Evolutionary conservation across 2,113 vertebrate genomes (phyloP).

Genomic region (Psilopogon haemacephalus): DNA sequence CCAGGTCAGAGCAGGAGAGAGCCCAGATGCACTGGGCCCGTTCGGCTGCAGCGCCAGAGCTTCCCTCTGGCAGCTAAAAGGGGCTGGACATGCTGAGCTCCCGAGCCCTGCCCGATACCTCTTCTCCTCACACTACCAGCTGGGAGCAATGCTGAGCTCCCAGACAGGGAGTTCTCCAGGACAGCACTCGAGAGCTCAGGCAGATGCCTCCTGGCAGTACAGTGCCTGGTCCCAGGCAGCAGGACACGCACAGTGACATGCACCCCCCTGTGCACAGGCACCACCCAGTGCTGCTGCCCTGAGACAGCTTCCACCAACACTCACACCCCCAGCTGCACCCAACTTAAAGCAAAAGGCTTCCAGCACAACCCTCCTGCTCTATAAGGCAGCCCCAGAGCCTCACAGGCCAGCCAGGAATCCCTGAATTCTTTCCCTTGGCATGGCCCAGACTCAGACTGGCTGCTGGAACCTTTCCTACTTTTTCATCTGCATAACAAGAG

Average conservation of each 20-base stretch:
- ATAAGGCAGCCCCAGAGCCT: neutral
- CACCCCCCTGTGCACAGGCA: neutral
- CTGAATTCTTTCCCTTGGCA: neutral
- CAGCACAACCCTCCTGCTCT: neutral
- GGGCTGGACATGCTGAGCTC: neutral
- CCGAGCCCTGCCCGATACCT: neutral
- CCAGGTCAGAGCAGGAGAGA: neutral
- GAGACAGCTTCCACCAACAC: neutral
- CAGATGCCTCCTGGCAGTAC: neutral
- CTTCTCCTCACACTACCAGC: neutral
- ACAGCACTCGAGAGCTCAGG: neutral
- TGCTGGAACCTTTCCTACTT: neutral
- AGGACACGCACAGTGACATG: neutral
- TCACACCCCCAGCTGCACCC: neutral
- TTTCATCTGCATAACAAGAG: conserved; percentile 11
- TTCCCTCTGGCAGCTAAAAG: neutral
- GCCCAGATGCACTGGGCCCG: neutral
- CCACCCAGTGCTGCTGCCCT: neutral
- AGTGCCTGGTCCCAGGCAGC: neutral
- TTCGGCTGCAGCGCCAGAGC: neutral
- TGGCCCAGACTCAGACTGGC: neutral
- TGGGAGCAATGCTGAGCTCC: neutral
- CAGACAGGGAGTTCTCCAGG: neutral
- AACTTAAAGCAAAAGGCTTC: neutral
- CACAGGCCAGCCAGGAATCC: neutral